Conservation (phyloP, 2,888 invertebrate genomes). For the Fissipunctia ypsillon region DNA sequence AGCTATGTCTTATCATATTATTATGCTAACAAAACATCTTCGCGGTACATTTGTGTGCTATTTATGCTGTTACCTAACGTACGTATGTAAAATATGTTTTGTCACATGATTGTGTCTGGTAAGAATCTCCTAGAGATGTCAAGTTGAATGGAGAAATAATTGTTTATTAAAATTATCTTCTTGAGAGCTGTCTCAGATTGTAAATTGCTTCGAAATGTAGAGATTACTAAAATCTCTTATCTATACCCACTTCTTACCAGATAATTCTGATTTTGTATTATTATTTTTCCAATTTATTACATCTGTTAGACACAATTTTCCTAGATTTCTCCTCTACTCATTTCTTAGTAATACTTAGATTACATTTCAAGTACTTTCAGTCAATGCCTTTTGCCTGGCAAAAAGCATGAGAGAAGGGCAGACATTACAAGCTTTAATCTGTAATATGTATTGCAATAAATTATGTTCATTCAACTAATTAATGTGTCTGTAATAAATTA, state of each 20-base stretch:
- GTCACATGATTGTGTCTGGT: slow-evolving; percentile 51
- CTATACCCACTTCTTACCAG: neutral
- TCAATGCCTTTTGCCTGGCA: neutral
- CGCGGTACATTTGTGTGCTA: slow-evolving; percentile 69
- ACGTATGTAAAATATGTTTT: slow-evolving; percentile 13
- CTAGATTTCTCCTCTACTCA: neutral
- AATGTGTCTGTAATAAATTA: neutral
- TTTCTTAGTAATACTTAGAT: neutral
- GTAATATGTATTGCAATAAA: neutral
- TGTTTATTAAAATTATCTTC: slow-evolving; percentile 33
- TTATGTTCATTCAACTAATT: neutral
- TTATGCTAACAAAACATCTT: slow-evolving; percentile 82
- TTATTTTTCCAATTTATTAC: neutral
- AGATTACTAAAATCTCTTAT: neutral
- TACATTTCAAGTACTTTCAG: neutral
- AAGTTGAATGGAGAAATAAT: slow-evolving; percentile 8
- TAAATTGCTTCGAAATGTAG: slow-evolving; percentile 8
- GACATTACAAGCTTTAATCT: neutral
- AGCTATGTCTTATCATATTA: slow-evolving; percentile 77
- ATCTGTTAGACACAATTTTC: too few species aligned
- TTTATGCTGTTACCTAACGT: slow-evolving; percentile 61
- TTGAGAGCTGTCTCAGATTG: neutral
- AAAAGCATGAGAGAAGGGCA: neutral
- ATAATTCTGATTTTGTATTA: neutral
- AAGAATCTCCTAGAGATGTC: neutral